phyloP scores from a whole-genome alignment of 2,113 vertebrate species.

The Pardalotus punctatus region DNA sequence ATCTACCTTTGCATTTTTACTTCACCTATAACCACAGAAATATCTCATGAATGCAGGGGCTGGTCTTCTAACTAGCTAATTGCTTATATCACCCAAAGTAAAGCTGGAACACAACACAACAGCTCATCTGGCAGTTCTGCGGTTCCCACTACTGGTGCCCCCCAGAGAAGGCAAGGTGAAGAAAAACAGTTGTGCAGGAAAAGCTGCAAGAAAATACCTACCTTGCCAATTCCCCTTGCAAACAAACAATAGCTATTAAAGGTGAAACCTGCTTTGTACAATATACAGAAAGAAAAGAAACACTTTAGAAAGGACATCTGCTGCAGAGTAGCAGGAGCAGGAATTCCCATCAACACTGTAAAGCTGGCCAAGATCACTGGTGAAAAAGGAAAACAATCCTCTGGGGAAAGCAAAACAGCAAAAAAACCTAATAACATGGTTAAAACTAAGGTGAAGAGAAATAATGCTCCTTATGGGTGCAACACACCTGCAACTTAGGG shows the following conservation, averaged over 20 bases:
- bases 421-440: not conserved
- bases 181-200: not conserved
- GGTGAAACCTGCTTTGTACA: not conserved
- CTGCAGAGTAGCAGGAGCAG: not conserved
- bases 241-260: not conserved
- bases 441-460: not conserved
- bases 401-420: not conserved
- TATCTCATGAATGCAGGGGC: not conserved
- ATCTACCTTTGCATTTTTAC: not conserved
- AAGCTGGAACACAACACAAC: not conserved
- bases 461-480: accelerated
- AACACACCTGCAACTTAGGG: not conserved
- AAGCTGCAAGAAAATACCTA: not conserved
- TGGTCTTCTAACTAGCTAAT: not conserved
- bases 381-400: not conserved
- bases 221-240: not conserved
- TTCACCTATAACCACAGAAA: not conserved
- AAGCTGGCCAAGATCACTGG: not conserved
- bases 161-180: not conserved
- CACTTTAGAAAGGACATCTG: not conserved
- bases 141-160: not conserved
- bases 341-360: not conserved
- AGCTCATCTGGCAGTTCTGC: not conserved
- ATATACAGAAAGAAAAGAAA: not conserved
- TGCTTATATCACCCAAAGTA: not conserved